Evolutionary conservation across 2,113 vertebrate genomes (phyloP).

Genomic region (Phylloscopus trochilus): DNA sequence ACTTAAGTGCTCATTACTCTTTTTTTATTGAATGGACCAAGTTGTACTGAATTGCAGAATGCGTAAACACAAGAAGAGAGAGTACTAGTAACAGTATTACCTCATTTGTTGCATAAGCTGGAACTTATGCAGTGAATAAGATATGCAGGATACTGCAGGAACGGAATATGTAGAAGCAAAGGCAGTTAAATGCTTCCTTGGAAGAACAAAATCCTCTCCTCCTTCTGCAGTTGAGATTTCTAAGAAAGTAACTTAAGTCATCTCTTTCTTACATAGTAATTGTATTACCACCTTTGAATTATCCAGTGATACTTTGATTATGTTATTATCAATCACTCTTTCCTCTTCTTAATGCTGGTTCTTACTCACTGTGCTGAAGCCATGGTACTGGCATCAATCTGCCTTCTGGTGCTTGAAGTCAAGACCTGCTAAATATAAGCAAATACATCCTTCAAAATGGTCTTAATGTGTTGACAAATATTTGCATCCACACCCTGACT

Average conservation of each 20-base stretch:
- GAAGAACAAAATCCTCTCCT: neutral
- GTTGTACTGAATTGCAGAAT: rapidly evolving
- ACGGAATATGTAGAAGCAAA: neutral
- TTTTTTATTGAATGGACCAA: neutral
- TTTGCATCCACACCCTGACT: neutral
- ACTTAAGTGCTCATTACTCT: neutral
- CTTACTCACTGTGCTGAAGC: neutral
- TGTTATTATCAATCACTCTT: neutral
- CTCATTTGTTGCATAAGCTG: neutral
- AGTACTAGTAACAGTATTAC: neutral
- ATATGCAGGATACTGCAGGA: neutral
- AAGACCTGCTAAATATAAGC: neutral
- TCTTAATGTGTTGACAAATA: neutral
- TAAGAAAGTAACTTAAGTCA: neutral
- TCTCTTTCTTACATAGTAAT: neutral
- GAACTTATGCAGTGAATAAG: neutral
- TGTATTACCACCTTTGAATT: neutral
- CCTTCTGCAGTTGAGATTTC: neutral
- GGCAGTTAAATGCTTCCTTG: neutral
- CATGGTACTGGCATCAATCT: neutral
- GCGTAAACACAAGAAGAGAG: neutral
- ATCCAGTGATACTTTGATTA: neutral
- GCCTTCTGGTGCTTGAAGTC: neutral
- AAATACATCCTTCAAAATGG: neutral
- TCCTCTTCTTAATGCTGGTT: neutral